Base-by-base conservation (phyloP, 64 coral and sea anemone genomes). In the Actinia tenebrosa region DNA sequence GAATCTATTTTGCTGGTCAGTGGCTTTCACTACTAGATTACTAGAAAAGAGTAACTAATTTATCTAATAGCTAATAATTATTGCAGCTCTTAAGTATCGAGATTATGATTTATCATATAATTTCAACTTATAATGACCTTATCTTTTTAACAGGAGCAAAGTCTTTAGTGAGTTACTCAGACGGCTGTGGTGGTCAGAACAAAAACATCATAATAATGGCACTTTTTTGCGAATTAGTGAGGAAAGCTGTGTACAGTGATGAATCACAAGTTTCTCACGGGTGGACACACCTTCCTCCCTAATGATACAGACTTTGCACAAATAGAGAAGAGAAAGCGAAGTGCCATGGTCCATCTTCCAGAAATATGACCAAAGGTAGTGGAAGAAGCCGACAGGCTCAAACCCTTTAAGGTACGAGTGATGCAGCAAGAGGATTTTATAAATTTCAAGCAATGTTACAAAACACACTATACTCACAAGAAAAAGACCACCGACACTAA, bases 241-340 rank as follows among this genome's bases (percentile, higher is more conserved):
- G 45, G 0, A 86, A 79, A 1, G 84, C 84, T 1, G 78, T 93
- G 15, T 89, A 89, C 88, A 56, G 45, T 15, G 16, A 63, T 86
- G 0, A 75, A 93, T 22, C 84, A 93, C 22, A 62, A 89, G 19
- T 89, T 81, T 19, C 87, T 87, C 0, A 60, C 53, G 0, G 22
- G 84, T 15, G 87, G 87, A 1, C 92, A 93, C 77, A 93, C 84
- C 1, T 93, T 86, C 4, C 62, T 93, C 0, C 56, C 47, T 0
- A 93, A 86, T 20, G 92, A 93, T 25, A 79, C 69, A 0, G 83
- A 93, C 42, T 93, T 93, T 18, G 44, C 16, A 0, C 87, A 86
- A 47, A 93, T 93, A 3, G 87, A 89, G 20, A 50, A 26, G 11
- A 27, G 87, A 6, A 93, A 93, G 15, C 5, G 45, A 0, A 86